These are phyloP conservation scores for Hydriomena furcata DNA, from an alignment of 2,888 invertebrate species.

Conservation along the genomic window DNA sequence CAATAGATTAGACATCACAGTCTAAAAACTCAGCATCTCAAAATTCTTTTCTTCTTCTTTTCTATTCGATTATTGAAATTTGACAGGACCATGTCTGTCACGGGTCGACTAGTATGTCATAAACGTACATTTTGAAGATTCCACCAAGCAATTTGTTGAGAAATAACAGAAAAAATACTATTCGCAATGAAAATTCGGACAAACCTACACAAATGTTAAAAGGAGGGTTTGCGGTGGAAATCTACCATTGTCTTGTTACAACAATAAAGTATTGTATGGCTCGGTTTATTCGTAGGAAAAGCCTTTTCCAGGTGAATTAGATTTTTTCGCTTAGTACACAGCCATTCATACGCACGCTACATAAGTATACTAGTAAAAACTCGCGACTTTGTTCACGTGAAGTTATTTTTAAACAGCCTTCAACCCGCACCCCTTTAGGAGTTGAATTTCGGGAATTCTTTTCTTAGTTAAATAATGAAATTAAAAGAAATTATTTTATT, in stretches of 20 bases:
- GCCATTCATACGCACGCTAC: conserved; percentile 34
- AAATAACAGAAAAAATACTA: conserved; percentile 6
- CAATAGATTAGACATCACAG: too few species aligned
- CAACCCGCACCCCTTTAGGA: too few species aligned
- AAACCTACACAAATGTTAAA: conserved; percentile 23
- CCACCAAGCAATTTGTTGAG: neutral
- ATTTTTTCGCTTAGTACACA: conserved; percentile 40
- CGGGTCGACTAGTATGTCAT: too few species aligned
- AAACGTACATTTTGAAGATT: neutral
- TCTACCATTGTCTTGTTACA: conserved; percentile 53
- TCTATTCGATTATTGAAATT: too few species aligned
- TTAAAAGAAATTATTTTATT: too few species aligned
- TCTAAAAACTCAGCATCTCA: too few species aligned
- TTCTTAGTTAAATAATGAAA: too few species aligned
- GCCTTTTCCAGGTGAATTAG: conserved; percentile 45
- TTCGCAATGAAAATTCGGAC: conserved; percentile 12
- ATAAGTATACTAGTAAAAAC: conserved; percentile 1
- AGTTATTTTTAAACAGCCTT: too few species aligned
- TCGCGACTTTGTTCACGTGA: too few species aligned
- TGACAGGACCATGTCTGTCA: too few species aligned
- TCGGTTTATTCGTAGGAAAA: conserved; percentile 48
- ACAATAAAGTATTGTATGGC: conserved; percentile 47
- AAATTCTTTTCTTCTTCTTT: too few species aligned
- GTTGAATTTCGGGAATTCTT: too few species aligned
- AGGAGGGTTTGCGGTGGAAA: conserved; percentile 37